Percentiles rank a stretch among this genome's conserved stretches.
Evolutionary conservation across 2,113 vertebrate species (phyloP).

Genomic region (Gymnorhina tibicen): DNA sequence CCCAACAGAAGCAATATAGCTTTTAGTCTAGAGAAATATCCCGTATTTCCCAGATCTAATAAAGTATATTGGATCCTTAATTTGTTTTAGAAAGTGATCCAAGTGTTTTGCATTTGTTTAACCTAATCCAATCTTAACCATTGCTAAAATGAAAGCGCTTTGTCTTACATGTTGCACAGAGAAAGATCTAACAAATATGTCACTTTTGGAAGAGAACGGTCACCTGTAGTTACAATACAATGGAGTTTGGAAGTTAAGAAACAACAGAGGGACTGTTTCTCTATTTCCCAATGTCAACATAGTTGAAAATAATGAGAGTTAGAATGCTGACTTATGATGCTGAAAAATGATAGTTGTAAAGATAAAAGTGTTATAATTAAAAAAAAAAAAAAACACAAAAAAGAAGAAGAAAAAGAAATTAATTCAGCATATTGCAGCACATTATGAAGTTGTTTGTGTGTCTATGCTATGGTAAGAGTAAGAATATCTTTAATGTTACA

Average conservation of each 20-base stretch:
- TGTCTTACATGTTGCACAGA: not conserved
- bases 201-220: not conserved
- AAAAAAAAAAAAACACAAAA: not conserved
- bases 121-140: not conserved
- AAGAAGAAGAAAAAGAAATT: not conserved
- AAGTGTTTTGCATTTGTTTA: conserved; percentile 25
- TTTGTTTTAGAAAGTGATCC: conserved; percentile 20
- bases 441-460: not conserved
- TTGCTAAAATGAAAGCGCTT: not conserved
- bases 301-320: not conserved
- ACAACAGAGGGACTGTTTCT: not conserved
- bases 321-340: not conserved
- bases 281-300: not conserved
- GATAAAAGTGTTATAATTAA: not conserved
- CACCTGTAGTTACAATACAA: not conserved
- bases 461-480: not conserved
- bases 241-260: not conserved
- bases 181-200: not conserved
- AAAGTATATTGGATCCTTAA: conserved; percentile 1
- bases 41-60: conserved; percentile 17
- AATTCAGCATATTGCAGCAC: not conserved
- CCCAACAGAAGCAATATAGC: not conserved
- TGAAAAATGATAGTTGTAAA: not conserved
- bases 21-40: conserved; percentile 3
- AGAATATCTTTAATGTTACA: not conserved